These are phyloP conservation scores for Oreocharis arfaki DNA, from an alignment of 2,113 vertebrate genomes.

Conservation along the genomic window DNA sequence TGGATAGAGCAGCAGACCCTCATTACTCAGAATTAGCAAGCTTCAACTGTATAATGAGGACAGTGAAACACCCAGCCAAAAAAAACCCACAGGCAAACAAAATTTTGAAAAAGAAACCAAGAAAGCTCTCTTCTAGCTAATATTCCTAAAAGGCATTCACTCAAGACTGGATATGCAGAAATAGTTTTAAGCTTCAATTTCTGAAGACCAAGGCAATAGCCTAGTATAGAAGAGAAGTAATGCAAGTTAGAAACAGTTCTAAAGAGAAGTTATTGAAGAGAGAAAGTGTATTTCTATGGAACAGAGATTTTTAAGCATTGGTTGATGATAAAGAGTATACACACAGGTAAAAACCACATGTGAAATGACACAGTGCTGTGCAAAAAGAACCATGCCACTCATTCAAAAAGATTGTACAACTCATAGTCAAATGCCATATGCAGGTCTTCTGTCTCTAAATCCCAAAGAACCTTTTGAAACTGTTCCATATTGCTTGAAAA, in stretches of 20 bases:
- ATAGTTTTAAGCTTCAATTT: neutral
- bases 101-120: neutral
- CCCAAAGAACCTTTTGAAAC: neutral
- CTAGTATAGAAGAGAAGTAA: neutral
- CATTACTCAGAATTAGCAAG: neutral
- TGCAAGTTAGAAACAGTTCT: neutral
- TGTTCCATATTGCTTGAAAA: neutral
- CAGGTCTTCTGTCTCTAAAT: neutral
- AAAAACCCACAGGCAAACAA: neutral
- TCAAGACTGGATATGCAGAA: neutral
- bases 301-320: neutral
- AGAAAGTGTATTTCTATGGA: neutral
- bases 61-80: neutral
- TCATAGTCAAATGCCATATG: accelerated
- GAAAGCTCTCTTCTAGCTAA: neutral
- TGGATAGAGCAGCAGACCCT: neutral
- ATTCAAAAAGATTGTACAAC: neutral
- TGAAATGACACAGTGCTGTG: neutral
- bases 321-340: neutral
- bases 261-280: neutral
- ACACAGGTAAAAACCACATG: accelerated
- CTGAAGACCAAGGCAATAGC: neutral
- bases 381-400: neutral
- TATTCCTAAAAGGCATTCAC: neutral
- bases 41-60: neutral